These are phyloP conservation scores for Cirrhinus molitorella DNA, from an alignment of 2,797 vertebrate species.

Conservation along the genomic window DNA sequence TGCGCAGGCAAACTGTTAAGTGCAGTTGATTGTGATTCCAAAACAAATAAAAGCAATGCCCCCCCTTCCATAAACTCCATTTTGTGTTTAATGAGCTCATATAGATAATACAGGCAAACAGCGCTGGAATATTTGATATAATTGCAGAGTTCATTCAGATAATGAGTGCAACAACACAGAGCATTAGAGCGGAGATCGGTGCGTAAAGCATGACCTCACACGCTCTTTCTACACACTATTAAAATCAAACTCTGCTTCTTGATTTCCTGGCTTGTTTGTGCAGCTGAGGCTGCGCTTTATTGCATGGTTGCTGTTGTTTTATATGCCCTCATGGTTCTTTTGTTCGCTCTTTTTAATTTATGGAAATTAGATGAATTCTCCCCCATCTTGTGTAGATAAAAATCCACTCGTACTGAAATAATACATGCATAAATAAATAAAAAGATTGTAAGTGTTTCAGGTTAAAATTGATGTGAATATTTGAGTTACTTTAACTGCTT, in stretches of 20 bases:
- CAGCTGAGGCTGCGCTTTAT: constrained; percentile 22
- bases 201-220: constrained; percentile 26
- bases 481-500: background rate
- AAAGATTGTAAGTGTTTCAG: background rate
- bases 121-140: constrained; percentile 23
- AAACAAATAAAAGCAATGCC: constrained; percentile 38
- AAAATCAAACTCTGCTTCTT: constrained; percentile 33
- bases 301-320: constrained; percentile 31
- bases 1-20: constrained; percentile 7
- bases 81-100: constrained; percentile 38
- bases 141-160: constrained; percentile 40
- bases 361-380: background rate
- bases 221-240: background rate
- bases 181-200: constrained; percentile 26
- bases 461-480: background rate
- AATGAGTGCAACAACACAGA: constrained; percentile 14
- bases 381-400: background rate
- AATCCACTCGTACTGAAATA: background rate
- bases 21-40: constrained; percentile 28
- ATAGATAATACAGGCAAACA: constrained; percentile 23
- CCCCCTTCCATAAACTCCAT: background rate
- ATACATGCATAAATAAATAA: background rate
- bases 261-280: constrained; percentile 15
- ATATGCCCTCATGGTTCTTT: constrained; percentile 9
- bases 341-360: constrained; percentile 10